phyloP scores from a whole-genome alignment of 1,140 invertebrate species.

The Drosophila jambulina region DNA sequence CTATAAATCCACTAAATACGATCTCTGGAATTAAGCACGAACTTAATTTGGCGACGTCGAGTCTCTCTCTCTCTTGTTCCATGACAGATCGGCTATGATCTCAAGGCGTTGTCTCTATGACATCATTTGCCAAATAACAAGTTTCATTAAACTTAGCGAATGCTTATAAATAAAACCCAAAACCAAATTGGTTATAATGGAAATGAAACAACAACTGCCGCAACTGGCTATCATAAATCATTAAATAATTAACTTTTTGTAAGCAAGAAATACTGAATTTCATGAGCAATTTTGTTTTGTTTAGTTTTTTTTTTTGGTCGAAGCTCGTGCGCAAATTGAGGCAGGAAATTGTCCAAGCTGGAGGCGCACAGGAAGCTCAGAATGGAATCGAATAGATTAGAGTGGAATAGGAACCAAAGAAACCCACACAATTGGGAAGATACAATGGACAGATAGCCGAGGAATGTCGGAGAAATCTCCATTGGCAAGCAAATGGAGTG shows the following conservation, averaged over 20 bases:
- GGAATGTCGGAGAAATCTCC: constrained; percentile 32
- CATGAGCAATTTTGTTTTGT: constrained; percentile 25
- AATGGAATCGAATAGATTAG: constrained; percentile 26
- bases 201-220: constrained; percentile 42
- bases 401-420: constrained; percentile 18
- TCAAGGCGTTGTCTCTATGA: constrained; percentile 61
- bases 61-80: constrained; percentile 46
- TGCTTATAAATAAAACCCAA: constrained; percentile 74
- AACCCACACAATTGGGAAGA: constrained; percentile 50
- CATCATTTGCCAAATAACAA: constrained; percentile 69
- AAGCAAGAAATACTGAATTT: constrained; percentile 43
- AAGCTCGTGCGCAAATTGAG: constrained; percentile 57
- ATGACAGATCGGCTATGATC: constrained; percentile 30
- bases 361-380: constrained; percentile 62
- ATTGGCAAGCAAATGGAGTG: constrained; percentile 9
- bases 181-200: constrained; percentile 50
- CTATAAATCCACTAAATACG: constrained; percentile 26
- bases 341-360: constrained; percentile 67
- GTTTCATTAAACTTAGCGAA: constrained; percentile 78
- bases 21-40: constrained; percentile 37
- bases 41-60: constrained; percentile 70
- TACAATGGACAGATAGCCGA: constrained; percentile 6
- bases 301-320: constrained; percentile 2
- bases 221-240: constrained; percentile 75
- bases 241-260: constrained; percentile 83